Evolutionary conservation across 2,797 vertebrate genomes (phyloP).

Genomic region (Pelobates cultripes): DNA sequence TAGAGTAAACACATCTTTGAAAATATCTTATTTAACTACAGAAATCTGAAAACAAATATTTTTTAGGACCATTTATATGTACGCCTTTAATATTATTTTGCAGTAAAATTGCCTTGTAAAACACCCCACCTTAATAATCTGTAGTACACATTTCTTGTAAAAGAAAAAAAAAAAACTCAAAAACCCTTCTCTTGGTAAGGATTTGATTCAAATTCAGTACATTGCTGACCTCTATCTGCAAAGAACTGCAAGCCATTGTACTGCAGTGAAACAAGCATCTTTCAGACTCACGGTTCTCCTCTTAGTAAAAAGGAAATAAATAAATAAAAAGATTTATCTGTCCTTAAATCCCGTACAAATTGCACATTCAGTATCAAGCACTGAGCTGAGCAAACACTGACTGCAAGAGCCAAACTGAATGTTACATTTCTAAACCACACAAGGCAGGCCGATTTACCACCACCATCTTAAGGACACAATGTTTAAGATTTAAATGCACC

Average conservation of each 20-base stretch:
- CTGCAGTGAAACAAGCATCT: neutral
- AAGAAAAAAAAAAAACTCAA: neutral
- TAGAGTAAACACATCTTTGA: too few relatives aligned
- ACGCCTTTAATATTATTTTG: too few relatives aligned
- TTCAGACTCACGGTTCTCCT: neutral
- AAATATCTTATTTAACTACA: too few relatives aligned
- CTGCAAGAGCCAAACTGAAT: neutral
- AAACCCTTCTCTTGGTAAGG: slow-evolving; percentile 25
- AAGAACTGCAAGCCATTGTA: slow-evolving; percentile 68
- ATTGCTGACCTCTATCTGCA: slow-evolving; percentile 84
- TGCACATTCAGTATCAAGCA: slow-evolving; percentile 22
- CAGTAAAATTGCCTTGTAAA: too few relatives aligned
- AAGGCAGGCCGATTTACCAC: neutral
- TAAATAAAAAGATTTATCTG: neutral
- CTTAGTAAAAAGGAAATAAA: neutral
- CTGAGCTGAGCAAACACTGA: neutral
- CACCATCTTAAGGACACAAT: neutral
- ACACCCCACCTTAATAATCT: too few relatives aligned
- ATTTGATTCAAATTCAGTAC: slow-evolving; percentile 74
- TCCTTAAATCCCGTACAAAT: slow-evolving; percentile 27
- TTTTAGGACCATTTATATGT: too few relatives aligned
- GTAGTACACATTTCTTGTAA: too few relatives aligned
- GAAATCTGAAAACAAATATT: too few relatives aligned
- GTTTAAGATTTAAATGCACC: neutral
- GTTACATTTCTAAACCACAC: neutral